phyloP scores from a whole-genome alignment of 2,797 vertebrate genomes.

The Tokudaia muenninki region DNA sequence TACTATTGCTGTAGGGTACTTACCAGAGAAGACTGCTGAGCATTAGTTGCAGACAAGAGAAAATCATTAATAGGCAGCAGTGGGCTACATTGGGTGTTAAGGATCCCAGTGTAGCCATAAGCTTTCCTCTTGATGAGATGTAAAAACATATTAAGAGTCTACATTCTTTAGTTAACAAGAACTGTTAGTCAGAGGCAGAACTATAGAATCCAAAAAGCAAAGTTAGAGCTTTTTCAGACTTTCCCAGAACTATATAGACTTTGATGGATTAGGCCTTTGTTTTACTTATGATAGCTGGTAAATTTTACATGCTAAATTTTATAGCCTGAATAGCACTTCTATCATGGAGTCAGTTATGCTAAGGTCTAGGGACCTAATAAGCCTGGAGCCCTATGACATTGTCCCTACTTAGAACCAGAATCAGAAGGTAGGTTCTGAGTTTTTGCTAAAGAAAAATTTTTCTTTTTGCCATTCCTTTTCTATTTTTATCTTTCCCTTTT shows the following conservation, averaged over 20 bases:
- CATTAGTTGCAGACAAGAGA: not conserved
- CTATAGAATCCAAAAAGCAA: not conserved
- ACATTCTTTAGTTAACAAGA: not conserved
- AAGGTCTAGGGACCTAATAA: not conserved
- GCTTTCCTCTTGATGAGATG: not conserved
- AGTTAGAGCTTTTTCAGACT: not conserved
- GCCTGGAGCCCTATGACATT: not conserved
- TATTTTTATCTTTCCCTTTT: not conserved
- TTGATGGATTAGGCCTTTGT: not conserved
- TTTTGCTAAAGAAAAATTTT: not conserved
- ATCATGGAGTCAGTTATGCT: not conserved
- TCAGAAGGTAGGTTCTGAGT: not conserved
- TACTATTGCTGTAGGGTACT: not conserved
- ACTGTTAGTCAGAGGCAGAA: not conserved
- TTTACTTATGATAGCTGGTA: not conserved
- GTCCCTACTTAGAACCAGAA: not conserved
- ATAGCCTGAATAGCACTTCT: not conserved
- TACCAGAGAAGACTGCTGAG: not conserved
- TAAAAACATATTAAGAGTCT: not conserved
- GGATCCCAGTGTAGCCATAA: not conserved
- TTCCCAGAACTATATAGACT: not conserved
- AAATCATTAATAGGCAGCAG: not conserved
- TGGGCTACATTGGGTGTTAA: not conserved
- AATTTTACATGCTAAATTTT: not conserved
- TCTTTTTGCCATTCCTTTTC: not conserved